phyloP scores from a whole-genome alignment of 2,797 vertebrate species.

The Lerista edwardsae region DNA sequence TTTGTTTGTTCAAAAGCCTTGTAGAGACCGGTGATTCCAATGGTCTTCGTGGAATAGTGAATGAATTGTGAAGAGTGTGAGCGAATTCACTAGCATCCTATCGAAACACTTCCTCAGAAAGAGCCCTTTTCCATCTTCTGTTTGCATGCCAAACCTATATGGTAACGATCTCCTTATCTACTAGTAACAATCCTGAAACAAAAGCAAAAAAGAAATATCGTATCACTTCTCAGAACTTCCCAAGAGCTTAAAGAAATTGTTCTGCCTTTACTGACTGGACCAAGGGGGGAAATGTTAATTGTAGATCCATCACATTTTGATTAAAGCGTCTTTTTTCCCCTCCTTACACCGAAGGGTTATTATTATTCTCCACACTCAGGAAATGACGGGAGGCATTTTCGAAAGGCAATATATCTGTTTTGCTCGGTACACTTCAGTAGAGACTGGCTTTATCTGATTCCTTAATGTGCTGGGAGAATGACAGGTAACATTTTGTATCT shows the following conservation, averaged over 20 bases:
- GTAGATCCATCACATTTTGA: constrained; percentile 50
- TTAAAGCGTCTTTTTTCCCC: constrained; percentile 45
- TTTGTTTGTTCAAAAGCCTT: background rate
- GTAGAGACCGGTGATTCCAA: background rate
- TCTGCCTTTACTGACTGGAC: background rate
- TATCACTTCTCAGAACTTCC: background rate
- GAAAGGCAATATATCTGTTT: constrained; percentile 46
- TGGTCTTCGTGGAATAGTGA: no score
- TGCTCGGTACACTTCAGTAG: background rate
- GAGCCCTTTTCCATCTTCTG: background rate
- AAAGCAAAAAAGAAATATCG: background rate
- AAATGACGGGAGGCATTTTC: constrained; percentile 36
- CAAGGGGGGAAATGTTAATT: constrained; percentile 20
- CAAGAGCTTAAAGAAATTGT: constrained; percentile 7
- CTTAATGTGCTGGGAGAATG: constrained; percentile 23
- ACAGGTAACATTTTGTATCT: constrained; percentile 22
- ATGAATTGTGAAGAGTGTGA: no score
- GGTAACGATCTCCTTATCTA: background rate
- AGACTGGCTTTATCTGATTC: constrained; percentile 43
- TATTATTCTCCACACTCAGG: constrained; percentile 37
- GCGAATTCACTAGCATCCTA: background rate
- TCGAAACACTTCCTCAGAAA: background rate
- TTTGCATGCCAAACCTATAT: background rate
- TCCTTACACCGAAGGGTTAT: constrained; percentile 32
- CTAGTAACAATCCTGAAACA: background rate